phyloP scores from a whole-genome alignment of 2,797 vertebrate species.

The Ceryle rudis region DNA sequence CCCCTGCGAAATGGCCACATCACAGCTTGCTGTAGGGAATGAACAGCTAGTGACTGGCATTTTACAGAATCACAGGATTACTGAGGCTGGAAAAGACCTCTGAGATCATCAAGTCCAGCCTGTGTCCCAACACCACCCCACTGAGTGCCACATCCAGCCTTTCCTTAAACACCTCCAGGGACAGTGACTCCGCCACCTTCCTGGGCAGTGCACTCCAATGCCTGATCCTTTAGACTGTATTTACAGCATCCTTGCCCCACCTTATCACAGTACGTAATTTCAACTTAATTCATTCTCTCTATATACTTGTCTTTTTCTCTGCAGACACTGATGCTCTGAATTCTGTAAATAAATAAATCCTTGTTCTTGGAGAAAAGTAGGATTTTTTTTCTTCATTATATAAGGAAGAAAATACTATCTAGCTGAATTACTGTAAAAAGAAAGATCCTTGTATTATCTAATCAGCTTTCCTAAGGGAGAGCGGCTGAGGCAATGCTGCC shows the following conservation, averaged over 20 bases:
- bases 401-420: not conserved
- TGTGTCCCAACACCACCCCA: too few species aligned
- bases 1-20: fast-evolving
- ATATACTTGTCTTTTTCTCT: not conserved
- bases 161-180: too few species aligned
- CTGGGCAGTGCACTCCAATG: too few species aligned
- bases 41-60: not conserved
- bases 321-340: not conserved
- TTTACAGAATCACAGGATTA: not conserved
- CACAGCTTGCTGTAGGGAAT: not conserved
- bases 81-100: too few species aligned
- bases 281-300: not conserved
- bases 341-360: not conserved
- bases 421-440: not conserved
- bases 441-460: not conserved
- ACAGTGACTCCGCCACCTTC: too few species aligned
- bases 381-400: not conserved
- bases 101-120: too few species aligned
- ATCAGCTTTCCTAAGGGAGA: not conserved
- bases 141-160: too few species aligned
- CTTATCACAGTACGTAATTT: not conserved
- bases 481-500: not conserved
- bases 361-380: not conserved
- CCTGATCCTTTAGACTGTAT: not conserved
- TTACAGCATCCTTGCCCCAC: not conserved